These are phyloP conservation scores for Porites lutea DNA, from an alignment of 64 coral and sea anemone genomes.

Conservation along the genomic window DNA sequence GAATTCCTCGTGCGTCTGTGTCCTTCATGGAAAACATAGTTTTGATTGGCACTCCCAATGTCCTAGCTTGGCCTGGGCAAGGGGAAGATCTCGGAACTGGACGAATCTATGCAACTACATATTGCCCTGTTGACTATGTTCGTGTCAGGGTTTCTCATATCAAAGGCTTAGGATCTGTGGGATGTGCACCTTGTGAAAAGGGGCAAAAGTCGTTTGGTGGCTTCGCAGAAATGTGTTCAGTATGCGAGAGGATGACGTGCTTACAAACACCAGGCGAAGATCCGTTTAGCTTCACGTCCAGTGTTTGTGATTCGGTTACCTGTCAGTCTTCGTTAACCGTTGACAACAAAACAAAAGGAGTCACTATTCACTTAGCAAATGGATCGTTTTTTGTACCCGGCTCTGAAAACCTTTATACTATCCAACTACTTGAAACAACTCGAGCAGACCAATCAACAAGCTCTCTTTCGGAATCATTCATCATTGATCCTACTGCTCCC, in stretches of 20 bases:
- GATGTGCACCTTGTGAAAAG: constrained; percentile 69
- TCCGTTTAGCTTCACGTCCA: constrained; percentile 51
- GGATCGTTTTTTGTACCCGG: constrained; percentile 74
- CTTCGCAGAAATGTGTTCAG: constrained; percentile 55
- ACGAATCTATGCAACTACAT: constrained; percentile 68
- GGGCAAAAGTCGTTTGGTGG: constrained; percentile 79
- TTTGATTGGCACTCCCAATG: constrained; percentile 78
- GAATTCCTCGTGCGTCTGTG: constrained; percentile 41
- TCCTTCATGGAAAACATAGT: constrained; percentile 55
- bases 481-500: constrained; percentile 81
- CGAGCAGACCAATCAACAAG: constrained; percentile 68
- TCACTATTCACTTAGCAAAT: not conserved
- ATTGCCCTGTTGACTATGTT: constrained; percentile 77
- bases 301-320: constrained; percentile 30
- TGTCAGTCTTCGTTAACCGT: constrained; percentile 11
- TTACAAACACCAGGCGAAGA: constrained; percentile 9
- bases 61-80: constrained; percentile 72
- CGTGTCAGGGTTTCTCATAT: constrained; percentile 65
- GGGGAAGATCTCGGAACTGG: constrained; percentile 61
- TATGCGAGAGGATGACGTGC: constrained; percentile 50
- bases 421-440: constrained; percentile 78
- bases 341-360: constrained; percentile 36
- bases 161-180: constrained; percentile 10
- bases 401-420: constrained; percentile 71
- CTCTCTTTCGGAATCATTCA: constrained; percentile 53